Conservation (phyloP, 2,888 invertebrate genomes). For the Resseliella maxima region DNA sequence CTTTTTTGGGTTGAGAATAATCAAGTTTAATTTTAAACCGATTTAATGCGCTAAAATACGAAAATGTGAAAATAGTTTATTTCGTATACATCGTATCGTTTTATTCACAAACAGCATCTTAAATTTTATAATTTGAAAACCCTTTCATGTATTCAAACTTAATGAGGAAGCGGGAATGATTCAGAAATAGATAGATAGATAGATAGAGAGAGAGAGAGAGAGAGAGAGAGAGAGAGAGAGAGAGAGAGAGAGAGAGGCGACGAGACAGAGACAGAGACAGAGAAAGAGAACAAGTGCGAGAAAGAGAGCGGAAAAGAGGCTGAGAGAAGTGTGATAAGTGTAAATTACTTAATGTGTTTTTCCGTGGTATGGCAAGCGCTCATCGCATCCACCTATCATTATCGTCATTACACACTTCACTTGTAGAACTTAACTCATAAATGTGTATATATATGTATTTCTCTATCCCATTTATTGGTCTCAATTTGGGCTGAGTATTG, state of each 20-base stretch:
- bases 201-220: no score
- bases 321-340: constrained; percentile 51
- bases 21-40: not conserved
- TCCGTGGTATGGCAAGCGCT: constrained; percentile 10
- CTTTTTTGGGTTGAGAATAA: not conserved
- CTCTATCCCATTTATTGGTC: not conserved
- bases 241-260: no score
- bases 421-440: constrained; percentile 22
- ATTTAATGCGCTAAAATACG: not conserved
- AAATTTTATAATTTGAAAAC: not conserved
- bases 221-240: not conserved
- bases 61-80: not conserved
- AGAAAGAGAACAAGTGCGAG: no score
- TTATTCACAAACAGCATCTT: constrained; percentile 2
- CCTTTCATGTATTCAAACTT: not conserved
- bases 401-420: constrained; percentile 52
- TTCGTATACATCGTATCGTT: not conserved
- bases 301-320: no score
- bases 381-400: constrained; percentile 43
- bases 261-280: no score
- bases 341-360: constrained; percentile 53
- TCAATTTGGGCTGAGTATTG: not conserved
- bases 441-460: not conserved
- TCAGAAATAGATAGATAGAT: no score
- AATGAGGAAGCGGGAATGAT: not conserved